Evolutionary conservation across 2,888 invertebrate species (phyloP), one percentile per base, ranked within the genome.

Genomic region (Tricholauxania praeusta): DNA sequence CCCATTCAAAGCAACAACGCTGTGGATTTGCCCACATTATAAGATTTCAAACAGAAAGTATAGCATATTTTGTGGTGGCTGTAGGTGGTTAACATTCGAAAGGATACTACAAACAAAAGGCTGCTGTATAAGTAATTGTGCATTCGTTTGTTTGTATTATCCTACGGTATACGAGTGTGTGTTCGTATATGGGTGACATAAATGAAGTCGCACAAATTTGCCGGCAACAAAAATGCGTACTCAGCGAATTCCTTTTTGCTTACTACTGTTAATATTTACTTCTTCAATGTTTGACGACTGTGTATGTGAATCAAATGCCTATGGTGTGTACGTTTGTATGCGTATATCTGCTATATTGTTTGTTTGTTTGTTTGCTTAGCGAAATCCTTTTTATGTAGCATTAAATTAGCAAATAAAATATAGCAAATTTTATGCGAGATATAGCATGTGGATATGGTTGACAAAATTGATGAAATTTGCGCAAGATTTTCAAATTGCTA

Each of bases 141-240:
- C 22, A 28, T 28, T 14, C 28, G 19, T 28, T 28, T 57, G 57
- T 19, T 28, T 57, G 57, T 28, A 28, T 51, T 32, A 0, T 32
- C 6, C 17, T 52, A 39, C 17, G 19, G 15, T 39, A 47, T 63
- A 71, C 68, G 39, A 32, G 48, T 55, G n/a, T 68, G 48, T 12
- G 39, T 12, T 28, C n/a, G 48, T 15, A 12, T 68, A 49, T 22
- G 57, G 48, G 68, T 22, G 32, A 68, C 66, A 57, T 59, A 57
- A 68, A 68, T 68, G 59, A 68, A 57, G 57, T 59, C 68, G 66
- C 28, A 68, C 68, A 59, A 68, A 68, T 68, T 68, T 59, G 59
- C 49, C 57, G 68, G 15, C 68, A 47, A 49, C 48, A 48, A 49
- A 68, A 28, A 59, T 32, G 68, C 59, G 57, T 47, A 59, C 28